phyloP scores from a whole-genome alignment of 2,797 vertebrate species.

The Schizopygopsis malacanthus region DNA sequence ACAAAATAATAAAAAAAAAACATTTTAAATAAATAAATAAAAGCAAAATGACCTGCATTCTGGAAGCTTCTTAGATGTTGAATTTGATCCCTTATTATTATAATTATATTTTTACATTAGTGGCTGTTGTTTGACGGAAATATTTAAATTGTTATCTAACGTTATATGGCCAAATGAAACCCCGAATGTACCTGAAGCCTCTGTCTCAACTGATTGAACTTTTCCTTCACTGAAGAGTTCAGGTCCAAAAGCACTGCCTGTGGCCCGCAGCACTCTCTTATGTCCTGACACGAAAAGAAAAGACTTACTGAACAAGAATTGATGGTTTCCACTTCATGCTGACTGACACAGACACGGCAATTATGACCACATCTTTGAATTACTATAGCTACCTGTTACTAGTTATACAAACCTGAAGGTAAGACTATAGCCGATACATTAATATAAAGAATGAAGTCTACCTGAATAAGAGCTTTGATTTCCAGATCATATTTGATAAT shows the following conservation, averaged over 20 bases:
- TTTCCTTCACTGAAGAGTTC: conserved; percentile 89
- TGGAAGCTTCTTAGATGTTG: background rate
- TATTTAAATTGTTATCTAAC: background rate
- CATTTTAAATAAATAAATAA: background rate
- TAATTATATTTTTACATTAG: background rate
- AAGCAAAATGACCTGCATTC: background rate
- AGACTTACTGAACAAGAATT: background rate
- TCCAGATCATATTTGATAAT: conserved; percentile 92
- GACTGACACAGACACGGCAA: background rate
- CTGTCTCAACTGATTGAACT: conserved; percentile 84
- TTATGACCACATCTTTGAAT: background rate
- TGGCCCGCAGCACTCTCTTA: conserved; percentile 88
- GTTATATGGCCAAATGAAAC: background rate
- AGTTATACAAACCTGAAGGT: background rate
- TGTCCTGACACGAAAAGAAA: conserved; percentile 76
- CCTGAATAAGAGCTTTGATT: conserved; percentile 93
- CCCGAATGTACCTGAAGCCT: conserved; percentile 86
- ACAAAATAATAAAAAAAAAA: background rate
- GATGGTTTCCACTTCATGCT: background rate
- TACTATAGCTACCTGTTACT: background rate
- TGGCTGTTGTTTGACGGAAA: background rate
- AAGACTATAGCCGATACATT: background rate
- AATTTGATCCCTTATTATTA: background rate
- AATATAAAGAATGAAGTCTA: conserved; percentile 62
- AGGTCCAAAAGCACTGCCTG: conserved; percentile 83